Evolutionary conservation across 2,113 vertebrate species (phyloP), one percentile per base, ranked within the genome.

Genomic region (Tyrannus savana): DNA sequence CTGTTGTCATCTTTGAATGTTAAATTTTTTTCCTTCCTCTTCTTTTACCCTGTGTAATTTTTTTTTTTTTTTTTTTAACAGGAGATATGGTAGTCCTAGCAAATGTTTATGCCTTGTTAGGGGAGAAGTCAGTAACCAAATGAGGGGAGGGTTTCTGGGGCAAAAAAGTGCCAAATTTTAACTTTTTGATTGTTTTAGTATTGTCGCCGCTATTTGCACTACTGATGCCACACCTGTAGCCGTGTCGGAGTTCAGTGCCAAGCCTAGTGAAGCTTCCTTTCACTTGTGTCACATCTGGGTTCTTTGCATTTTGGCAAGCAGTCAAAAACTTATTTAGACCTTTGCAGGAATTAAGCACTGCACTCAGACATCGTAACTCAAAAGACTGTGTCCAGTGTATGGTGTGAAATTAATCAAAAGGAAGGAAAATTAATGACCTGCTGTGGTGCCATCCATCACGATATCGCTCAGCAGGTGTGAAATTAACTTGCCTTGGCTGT

Each of bases 391-490:
- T 96, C 95, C 69, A 84, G 84, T 60, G 6, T 96, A 76, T 72
- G 85, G 95, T 97, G 95, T 95, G 93, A 98, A 97, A 98, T 98
- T 97, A 98, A 97, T 98, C 93, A 97, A 96, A 97, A 94, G 53
- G 91, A 92, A 97, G 35, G 75, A 95, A 97, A 98, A 97, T 97
- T 97, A 97, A 95, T 97, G 96, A 84, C 92, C 69, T 88, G 80
- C 94, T 95, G 94, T 96, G 89, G 88, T 96, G 96, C 68, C 90
- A 96, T 96, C 93, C 88, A 96, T 97, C 94, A 91, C 10, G 35
- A 90, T 87, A 93, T 93, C 73, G 6, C 94, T 73, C 90, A 97
- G 95, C 92, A 97, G 93, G 96, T 95, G 93, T 95, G 94, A 96
- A 97, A 98, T 97, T 95, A 97, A 88, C 76, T 97, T 89, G 75